phyloP scores from a whole-genome alignment of 1,140 invertebrate species.

The Cydia splendana region DNA sequence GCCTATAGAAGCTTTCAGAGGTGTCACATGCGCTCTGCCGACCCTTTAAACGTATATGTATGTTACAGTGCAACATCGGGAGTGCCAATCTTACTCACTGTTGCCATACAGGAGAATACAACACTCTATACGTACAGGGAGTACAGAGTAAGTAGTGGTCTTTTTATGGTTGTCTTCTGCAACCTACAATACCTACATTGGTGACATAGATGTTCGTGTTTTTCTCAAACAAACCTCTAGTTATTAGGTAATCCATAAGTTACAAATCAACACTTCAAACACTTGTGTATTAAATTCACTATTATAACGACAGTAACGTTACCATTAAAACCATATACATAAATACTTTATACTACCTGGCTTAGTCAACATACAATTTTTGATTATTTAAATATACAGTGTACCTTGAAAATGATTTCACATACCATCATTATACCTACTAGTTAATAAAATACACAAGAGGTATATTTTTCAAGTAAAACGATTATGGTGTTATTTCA shows the following conservation, averaged over 20 bases:
- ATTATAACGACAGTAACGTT: not conserved
- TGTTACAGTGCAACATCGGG: no score
- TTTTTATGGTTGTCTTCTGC: no score
- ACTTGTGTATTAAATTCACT: not conserved
- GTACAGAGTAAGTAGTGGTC: no score
- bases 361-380: not conserved
- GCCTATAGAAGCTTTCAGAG: not conserved
- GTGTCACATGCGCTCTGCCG: no score
- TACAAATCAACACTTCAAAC: not conserved
- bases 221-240: no score
- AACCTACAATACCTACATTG: no score
- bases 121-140: no score
- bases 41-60: no score
- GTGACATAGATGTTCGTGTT: no score
- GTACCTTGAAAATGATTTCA: constrained; percentile 15
- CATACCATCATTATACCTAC: constrained; percentile 17
- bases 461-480: constrained; percentile 31
- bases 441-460: constrained; percentile 22
- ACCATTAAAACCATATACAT: not conserved
- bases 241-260: no score
- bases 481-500: constrained; percentile 32
- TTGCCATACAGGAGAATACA: no score
- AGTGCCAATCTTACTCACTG: no score
- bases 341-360: not conserved
- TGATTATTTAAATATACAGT: not conserved